These are phyloP conservation scores for Vulpes ferrilata DNA, from an alignment of 2,113 vertebrate species.

Conservation along the genomic window DNA sequence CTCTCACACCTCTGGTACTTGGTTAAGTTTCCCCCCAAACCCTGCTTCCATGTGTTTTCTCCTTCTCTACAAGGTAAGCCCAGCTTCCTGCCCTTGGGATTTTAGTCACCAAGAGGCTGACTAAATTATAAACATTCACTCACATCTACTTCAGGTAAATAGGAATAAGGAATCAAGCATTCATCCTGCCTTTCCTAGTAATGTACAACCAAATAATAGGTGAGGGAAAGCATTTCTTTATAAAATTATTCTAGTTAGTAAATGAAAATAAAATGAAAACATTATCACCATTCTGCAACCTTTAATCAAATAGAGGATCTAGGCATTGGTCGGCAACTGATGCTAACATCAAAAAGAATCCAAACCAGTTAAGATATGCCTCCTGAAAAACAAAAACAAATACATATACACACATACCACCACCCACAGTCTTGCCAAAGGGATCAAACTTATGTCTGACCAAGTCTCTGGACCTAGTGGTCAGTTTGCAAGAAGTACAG, in stretches of 20 bases:
- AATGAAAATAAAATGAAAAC: not conserved
- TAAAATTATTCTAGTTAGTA: not conserved
- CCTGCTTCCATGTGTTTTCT: not conserved
- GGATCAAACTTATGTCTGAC: not conserved
- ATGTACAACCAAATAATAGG: not conserved
- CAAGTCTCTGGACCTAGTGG: not conserved
- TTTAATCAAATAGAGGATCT: not conserved
- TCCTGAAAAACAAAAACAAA: not conserved
- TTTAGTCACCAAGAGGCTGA: not conserved
- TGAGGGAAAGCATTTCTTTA: not conserved
- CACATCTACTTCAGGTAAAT: not conserved
- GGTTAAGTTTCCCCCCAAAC: not conserved
- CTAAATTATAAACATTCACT: not conserved
- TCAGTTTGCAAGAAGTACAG: not conserved
- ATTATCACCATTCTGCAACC: not conserved
- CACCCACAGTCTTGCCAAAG: not conserved
- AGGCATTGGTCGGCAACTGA: not conserved
- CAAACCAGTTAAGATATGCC: not conserved
- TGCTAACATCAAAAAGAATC: not conserved
- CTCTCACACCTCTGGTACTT: not conserved
- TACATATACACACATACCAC: not conserved
- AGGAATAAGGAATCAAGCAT: not conserved
- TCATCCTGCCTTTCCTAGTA: not conserved
- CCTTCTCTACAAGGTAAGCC: not conserved
- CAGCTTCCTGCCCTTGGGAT: not conserved